A percentile compares a stretch with the other conserved stretches of the same genome.
phyloP scores from a whole-genome alignment of 2,113 vertebrate genomes.

The Megaptera novaeangliae region DNA sequence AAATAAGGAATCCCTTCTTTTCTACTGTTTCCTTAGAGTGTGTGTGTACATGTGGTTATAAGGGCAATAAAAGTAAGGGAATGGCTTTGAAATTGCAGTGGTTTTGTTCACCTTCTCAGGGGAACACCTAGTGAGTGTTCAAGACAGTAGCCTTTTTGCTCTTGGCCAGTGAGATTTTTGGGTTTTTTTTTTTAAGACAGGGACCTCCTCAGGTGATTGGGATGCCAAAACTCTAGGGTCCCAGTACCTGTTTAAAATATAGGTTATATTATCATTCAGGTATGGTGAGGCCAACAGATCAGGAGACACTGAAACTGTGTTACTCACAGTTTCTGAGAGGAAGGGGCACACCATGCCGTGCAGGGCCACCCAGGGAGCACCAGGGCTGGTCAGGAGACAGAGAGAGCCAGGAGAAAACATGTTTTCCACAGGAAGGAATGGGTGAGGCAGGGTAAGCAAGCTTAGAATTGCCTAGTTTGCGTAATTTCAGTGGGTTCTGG shows the following conservation, averaged over 20 bases:
- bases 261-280: neutral
- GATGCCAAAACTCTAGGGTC: neutral
- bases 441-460: neutral
- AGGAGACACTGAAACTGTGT: neutral
- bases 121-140: neutral
- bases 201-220: neutral
- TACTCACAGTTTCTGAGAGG: neutral
- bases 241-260: neutral
- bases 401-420: neutral
- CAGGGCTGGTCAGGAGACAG: neutral
- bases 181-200: neutral
- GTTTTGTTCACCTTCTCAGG: neutral
- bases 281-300: neutral
- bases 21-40: neutral
- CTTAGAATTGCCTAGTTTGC: neutral
- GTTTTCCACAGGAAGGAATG: neutral
- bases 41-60: neutral
- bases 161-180: neutral
- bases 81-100: neutral
- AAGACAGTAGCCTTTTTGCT: neutral
- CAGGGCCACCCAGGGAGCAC: neutral
- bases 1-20: neutral
- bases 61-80: neutral
- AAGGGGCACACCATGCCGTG: rapidly evolving
- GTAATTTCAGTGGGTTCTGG: neutral